Evolutionary conservation across 2,113 vertebrate species (phyloP).

Genomic region (Spermophilus dauricus): DNA sequence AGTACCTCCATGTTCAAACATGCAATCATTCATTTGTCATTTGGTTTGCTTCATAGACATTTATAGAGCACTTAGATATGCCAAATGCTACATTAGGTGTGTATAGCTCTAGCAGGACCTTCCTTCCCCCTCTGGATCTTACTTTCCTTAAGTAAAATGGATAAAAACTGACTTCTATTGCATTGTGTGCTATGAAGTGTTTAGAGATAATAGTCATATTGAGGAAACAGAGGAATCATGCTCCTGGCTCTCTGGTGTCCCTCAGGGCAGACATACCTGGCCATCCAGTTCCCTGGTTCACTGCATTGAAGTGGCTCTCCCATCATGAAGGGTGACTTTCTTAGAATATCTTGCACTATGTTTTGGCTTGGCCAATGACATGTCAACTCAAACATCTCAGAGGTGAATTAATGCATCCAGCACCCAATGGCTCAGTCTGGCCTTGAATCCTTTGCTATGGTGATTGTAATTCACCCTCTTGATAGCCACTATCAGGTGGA

Average conservation of each 20-base stretch:
- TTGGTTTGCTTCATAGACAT: constrained; percentile 26
- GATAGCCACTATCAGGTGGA: neutral
- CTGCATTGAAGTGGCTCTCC: too few relatives aligned
- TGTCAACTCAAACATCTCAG: neutral
- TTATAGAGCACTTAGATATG: constrained; percentile 39
- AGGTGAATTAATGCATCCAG: neutral
- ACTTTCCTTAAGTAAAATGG: constrained; percentile 5
- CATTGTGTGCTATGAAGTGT: neutral
- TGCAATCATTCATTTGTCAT: neutral
- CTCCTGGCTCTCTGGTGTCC: neutral
- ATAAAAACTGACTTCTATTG: neutral
- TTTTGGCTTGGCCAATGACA: neutral
- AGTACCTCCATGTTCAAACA: constrained; percentile 64
- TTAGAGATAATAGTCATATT: neutral
- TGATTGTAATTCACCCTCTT: neutral
- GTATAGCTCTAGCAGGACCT: neutral
- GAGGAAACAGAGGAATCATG: neutral
- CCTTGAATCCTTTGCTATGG: neutral
- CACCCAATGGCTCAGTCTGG: neutral
- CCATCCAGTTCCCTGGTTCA: neutral
- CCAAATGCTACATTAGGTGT: neutral
- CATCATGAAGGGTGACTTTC: neutral
- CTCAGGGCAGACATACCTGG: neutral
- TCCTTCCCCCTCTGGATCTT: neutral
- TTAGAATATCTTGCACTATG: neutral